phyloP scores from a whole-genome alignment of 2,797 vertebrate species.

The Crocodylus rhombifer region DNA sequence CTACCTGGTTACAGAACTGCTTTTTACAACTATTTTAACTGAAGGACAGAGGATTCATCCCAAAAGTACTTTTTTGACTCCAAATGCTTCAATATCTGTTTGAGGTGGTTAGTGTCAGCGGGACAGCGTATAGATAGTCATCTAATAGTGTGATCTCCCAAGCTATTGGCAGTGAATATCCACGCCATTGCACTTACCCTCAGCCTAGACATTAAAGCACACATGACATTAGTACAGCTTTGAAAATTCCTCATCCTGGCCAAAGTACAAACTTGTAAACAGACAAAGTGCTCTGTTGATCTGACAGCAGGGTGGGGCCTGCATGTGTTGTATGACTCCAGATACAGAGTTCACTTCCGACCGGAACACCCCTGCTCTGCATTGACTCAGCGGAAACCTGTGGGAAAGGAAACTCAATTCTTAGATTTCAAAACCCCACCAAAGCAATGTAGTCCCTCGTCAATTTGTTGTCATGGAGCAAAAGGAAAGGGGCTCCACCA shows the following conservation, averaged over 20 bases:
- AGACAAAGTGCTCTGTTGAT: constrained; percentile 54
- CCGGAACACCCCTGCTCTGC: constrained; percentile 10
- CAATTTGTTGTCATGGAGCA: constrained; percentile 22
- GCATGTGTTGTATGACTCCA: neutral
- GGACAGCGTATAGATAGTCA: constrained; percentile 2
- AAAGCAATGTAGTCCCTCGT: constrained; percentile 34
- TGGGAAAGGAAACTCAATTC: constrained; percentile 78
- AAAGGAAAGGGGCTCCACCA: constrained; percentile 65
- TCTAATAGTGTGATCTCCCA: constrained; percentile 5
- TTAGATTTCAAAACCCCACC: constrained; percentile 50
- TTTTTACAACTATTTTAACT: neutral
- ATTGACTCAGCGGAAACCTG: constrained; percentile 76
- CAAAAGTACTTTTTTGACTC: no score
- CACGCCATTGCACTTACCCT: neutral
- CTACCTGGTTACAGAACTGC: neutral
- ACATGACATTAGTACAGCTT: neutral
- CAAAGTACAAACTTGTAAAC: constrained; percentile 20
- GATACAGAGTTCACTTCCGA: constrained; percentile 45
- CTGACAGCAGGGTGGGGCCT: constrained; percentile 62
- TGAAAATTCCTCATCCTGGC: neutral
- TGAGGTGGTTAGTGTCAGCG: neutral
- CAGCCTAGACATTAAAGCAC: constrained; percentile 51
- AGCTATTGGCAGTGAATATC: neutral
- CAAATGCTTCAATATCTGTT: neutral
- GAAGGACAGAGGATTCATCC: neutral